These are phyloP conservation scores for Xylocopa sonorina DNA, from an alignment of 1,140 invertebrate species.

Conservation along the genomic window DNA sequence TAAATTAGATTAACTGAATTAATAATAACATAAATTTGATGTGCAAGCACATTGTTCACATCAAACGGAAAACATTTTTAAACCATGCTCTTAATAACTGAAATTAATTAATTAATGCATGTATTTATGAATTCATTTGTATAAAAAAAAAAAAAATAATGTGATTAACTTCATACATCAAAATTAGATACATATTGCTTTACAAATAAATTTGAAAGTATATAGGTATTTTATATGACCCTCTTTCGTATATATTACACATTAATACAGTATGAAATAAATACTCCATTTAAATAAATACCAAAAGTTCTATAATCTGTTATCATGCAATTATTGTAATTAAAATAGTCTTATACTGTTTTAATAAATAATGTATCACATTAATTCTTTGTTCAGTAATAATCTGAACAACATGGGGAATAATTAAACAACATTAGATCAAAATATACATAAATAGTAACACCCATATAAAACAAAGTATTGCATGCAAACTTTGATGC, in stretches of 20 bases:
- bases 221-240: slow-evolving; percentile 1
- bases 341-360: slow-evolving; percentile 8
- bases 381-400: slow-evolving; percentile 23
- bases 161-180: not conserved
- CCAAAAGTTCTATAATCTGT: slow-evolving; percentile 16
- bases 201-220: slow-evolving; percentile 25
- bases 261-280: not conserved
- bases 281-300: slow-evolving; percentile 7
- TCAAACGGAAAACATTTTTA: slow-evolving; percentile 29
- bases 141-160: slow-evolving; percentile 17
- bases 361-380: slow-evolving; percentile 11
- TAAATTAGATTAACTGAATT: slow-evolving; percentile 40
- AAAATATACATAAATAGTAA: not conserved
- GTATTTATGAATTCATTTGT: slow-evolving; percentile 25
- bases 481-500: slow-evolving; percentile 22
- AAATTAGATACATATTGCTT: slow-evolving; percentile 22
- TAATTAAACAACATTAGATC: not conserved
- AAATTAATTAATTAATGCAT: slow-evolving; percentile 40
- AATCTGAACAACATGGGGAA: not conserved
- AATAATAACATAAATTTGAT: not conserved
- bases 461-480: not conserved
- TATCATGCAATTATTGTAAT: slow-evolving; percentile 44
- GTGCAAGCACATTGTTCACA: not conserved
- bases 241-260: not conserved
- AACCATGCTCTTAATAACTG: slow-evolving; percentile 50